A percentile compares a stretch with the other conserved stretches of the same genome.
These are phyloP conservation scores for Herpetotheres cachinnans DNA, from an alignment of 2,113 vertebrate species.

Conservation along the genomic window DNA sequence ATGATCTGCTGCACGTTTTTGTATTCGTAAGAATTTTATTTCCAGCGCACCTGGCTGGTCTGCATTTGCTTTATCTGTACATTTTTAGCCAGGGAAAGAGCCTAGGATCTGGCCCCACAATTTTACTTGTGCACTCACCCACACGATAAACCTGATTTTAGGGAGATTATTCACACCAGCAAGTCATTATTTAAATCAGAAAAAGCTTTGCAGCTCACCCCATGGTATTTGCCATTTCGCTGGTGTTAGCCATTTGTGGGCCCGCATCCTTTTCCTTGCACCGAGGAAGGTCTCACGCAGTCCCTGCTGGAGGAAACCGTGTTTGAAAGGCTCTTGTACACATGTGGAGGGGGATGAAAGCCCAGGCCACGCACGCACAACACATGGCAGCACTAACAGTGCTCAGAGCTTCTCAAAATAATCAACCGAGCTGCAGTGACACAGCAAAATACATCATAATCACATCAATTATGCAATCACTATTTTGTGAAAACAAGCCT, in stretches of 20 bases:
- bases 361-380: rapidly evolving
- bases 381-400: constrained; percentile 6
- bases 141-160: not conserved
- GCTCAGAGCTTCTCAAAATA: constrained; percentile 52
- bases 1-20: not conserved
- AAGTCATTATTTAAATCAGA: not conserved
- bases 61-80: not conserved
- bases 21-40: not conserved
- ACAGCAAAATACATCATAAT: constrained; percentile 59
- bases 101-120: not conserved
- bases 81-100: not conserved
- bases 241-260: not conserved
- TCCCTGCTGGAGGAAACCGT: not conserved
- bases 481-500: constrained; percentile 65
- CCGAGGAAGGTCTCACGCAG: not conserved
- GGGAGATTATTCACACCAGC: not conserved
- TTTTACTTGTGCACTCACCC: not conserved
- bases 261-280: not conserved
- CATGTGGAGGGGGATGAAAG: not conserved
- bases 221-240: not conserved
- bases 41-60: not conserved
- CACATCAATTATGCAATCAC: constrained; percentile 56
- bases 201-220: not conserved
- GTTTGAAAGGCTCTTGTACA: not conserved
- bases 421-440: constrained; percentile 38